Evolutionary conservation across 1,140 invertebrate genomes (phyloP), one percentile per base, ranked within the genome.

Genomic region (Himalopsyche phryganea): DNA sequence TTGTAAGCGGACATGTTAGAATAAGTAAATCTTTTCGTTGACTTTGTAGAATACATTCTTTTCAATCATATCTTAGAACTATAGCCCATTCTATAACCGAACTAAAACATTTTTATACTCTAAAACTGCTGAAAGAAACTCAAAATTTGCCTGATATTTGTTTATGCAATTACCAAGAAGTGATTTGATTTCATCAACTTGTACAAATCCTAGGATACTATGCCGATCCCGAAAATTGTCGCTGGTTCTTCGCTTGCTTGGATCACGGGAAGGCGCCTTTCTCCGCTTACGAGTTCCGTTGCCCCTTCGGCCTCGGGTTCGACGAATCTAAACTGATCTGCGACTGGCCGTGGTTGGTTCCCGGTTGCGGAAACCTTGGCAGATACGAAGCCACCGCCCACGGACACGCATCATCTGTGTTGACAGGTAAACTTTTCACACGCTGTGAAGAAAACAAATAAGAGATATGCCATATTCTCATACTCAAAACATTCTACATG

Each of bases 171-270:
- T n/a, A n/a, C n/a, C n/a, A n/a, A n/a, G n/a, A n/a, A n/a, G n/a
- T n/a, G n/a, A n/a, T n/a, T n/a, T n/a, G n/a, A n/a, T n/a, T n/a
- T n/a, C n/a, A n/a, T n/a, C n/a, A 17, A 13, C 15, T 40, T 42
- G 14, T 42, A n/a, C 18, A 42, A 18, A 11, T 73, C 67, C 64
- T 74, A 80, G 86, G 86, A 50, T 83, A 89, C 66, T 91, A 88
- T 68, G 87, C 85, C 0, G 89, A 92, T 75, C 88, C 88, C 0
- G 84, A 89, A 69, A 90, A 92, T 71, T 92, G 90, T 62, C 80
- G 89, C 50, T 91, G 88, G 87, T 92, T 92, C 81, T 91, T 90
- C 68, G 89, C 89, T 14, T 92, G 90, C 71, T 72, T 87, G 48
- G 88, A 90, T 70, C 83, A 90, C 65, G 83, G 85, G 64, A 81